A percentile compares a stretch with the other conserved stretches of the same genome.
phyloP scores from a whole-genome alignment of 2,797 vertebrate genomes.

The Premnoplex brunnescens region DNA sequence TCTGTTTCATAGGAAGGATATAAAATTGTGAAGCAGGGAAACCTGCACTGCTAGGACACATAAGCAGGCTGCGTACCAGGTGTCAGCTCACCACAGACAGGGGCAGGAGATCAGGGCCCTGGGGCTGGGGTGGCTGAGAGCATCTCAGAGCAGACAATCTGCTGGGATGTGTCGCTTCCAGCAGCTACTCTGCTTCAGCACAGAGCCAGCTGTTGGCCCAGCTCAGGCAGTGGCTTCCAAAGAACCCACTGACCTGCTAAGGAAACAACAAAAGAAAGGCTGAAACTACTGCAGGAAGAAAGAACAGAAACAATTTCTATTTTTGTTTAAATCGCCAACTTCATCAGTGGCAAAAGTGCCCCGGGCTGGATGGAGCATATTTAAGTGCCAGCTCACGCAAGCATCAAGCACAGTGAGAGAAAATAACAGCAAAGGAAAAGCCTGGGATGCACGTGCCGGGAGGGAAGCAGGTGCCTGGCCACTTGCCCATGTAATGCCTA shows the following conservation, averaged over 20 bases:
- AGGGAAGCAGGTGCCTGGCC: neutral
- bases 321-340: neutral
- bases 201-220: neutral
- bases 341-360: neutral
- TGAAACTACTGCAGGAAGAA: neutral
- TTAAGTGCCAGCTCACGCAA: neutral
- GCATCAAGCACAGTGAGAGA: neutral
- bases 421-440: neutral
- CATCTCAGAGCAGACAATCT: neutral
- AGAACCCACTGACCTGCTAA: neutral
- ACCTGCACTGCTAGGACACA: neutral
- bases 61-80: neutral
- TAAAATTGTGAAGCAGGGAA: neutral
- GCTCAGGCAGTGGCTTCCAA: neutral
- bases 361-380: neutral
- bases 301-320: neutral
- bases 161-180: neutral
- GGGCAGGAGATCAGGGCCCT: neutral
- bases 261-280: neutral
- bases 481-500: fast-evolving
- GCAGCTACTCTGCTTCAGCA: neutral
- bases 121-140: neutral
- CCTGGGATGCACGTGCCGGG: neutral
- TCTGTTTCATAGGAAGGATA: neutral
- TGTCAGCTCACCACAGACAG: fast-evolving